Evolutionary conservation across 2,797 vertebrate species (phyloP).

Genomic region (Megalops cyprinoides): DNA sequence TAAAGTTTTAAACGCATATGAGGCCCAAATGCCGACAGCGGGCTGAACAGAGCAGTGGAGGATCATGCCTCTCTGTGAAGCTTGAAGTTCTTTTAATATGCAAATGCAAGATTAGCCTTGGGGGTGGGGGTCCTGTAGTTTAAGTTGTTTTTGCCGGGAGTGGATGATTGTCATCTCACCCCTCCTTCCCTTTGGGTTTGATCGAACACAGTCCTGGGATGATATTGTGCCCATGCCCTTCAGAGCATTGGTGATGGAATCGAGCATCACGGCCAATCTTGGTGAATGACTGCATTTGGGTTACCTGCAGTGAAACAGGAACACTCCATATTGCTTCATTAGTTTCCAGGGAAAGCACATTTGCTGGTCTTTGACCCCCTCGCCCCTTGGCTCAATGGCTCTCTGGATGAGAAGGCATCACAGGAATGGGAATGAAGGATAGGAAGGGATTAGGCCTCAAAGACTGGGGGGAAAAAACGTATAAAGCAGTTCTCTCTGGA

Average conservation of each 20-base stretch:
- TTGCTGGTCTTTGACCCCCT: constrained; percentile 17
- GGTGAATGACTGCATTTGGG: neutral
- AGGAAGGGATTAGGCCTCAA: constrained; percentile 22
- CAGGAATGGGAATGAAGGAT: neutral
- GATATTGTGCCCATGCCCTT: neutral
- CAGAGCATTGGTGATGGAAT: no score
- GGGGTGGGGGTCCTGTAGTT: constrained; percentile 64
- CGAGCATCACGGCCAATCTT: no score
- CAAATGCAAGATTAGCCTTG: constrained; percentile 72
- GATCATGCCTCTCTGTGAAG: constrained; percentile 59
- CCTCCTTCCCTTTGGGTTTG: constrained; percentile 26
- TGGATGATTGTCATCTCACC: constrained; percentile 55
- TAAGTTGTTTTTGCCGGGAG: constrained; percentile 55
- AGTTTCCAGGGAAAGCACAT: constrained; percentile 16
- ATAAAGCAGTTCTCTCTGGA: no score
- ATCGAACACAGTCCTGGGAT: neutral
- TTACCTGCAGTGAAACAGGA: neutral
- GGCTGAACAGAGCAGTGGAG: constrained; percentile 53
- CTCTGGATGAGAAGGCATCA: neutral
- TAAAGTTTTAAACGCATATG: no score
- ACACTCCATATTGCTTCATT: neutral
- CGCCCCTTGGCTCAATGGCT: neutral
- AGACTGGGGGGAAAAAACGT: no score
- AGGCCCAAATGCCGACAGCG: neutral
- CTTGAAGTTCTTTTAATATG: constrained; percentile 72